Evolutionary conservation across 2,113 vertebrate genomes (phyloP), one percentile per base, ranked within the genome.

Genomic region (Dissostichus mawsoni): DNA sequence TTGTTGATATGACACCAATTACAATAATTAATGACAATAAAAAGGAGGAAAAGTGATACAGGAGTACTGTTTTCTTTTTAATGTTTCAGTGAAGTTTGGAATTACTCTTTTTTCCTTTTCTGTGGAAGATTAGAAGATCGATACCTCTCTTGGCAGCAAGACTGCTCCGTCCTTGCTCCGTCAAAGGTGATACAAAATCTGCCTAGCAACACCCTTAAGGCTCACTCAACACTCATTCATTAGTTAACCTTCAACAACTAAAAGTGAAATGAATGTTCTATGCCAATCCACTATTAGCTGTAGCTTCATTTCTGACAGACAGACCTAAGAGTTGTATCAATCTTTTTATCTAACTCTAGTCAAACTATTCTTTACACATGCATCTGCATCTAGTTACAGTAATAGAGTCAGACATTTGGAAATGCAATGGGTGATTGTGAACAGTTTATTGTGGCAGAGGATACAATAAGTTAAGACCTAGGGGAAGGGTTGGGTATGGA

Each of bases 1-100:
- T 97, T 97, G 94, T 94, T 97, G 94, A 95, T 96, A 97, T 95
- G 95, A 96, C 95, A 94, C 87, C 93, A 93, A 92, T 80, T 90
- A 94, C 87, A 92, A 88, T 89, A 92, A 92, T 90, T 94, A 92
- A 94, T 88, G 89, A 93, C 85, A 95, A 94, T 95, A 95, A 95
- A 95, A 92, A 83, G 53, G 62, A 94, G 74, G 92, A 96, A 95
- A 97, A 96, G 95, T 68, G 76, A 84, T 36, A 48, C 59, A 48
- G 94, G 89, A 83, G 89, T 82, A 0, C 23, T 81, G 78, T 87
- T 25, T 74, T 87, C 52, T 78, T 68, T 84, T 3, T 76, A 11
- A 33, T 10, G 64, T 58, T 14, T 13, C 51, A 14, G 23, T 63
- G 20, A 12, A 12, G 13, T 51, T 53, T 29, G 33, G 8, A 45